A percentile compares a stretch with the other conserved stretches of the same genome.
These are phyloP conservation scores for Campylomormyrus tamandua DNA, from an alignment of 2,113 vertebrate species.

Conservation along the genomic window DNA sequence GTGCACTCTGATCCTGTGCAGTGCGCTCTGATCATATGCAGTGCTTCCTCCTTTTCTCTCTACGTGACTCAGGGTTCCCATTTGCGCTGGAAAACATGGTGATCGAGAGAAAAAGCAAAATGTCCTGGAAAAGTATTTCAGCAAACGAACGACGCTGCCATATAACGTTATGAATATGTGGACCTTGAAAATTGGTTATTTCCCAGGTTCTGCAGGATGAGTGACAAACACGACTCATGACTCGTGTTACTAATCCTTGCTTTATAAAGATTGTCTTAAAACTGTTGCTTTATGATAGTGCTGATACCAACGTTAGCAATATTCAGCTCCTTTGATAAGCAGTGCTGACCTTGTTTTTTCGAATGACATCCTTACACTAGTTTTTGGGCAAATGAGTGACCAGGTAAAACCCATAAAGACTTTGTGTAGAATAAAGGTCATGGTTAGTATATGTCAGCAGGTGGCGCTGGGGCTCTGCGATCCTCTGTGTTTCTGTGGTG, in stretches of 20 bases:
- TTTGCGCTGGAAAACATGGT: no score
- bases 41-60: background rate
- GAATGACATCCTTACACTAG: background rate
- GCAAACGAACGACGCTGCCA: no score
- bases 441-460: background rate
- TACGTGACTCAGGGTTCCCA: background rate
- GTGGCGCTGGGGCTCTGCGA: background rate
- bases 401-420: background rate
- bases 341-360: background rate
- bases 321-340: background rate
- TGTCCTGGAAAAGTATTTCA: no score
- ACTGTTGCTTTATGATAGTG: background rate
- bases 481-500: background rate
- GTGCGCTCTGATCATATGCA: background rate
- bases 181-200: no score
- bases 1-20: background rate
- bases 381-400: background rate
- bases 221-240: no score
- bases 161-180: no score
- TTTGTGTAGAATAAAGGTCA: background rate
- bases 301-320: background rate
- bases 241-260: background rate
- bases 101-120: no score
- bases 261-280: background rate
- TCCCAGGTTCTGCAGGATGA: no score